These are phyloP conservation scores for Gallinago solitaria DNA, from an alignment of 2,797 vertebrate genomes.

Conservation along the genomic window DNA sequence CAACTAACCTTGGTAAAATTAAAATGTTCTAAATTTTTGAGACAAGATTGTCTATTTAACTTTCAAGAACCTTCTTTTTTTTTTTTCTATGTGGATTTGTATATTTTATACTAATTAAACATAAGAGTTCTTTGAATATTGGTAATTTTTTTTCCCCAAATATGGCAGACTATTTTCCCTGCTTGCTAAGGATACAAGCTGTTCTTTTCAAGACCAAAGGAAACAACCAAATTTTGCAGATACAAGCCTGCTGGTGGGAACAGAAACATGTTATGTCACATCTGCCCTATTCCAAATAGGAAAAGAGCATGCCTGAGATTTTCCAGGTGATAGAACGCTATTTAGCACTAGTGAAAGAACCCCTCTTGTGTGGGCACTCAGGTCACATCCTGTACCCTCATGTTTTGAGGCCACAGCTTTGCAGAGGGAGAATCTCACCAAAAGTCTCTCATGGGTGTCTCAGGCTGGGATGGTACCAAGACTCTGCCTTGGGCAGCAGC, in stretches of 20 bases:
- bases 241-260: background rate
- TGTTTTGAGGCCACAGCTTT: background rate
- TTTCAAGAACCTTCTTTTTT: background rate
- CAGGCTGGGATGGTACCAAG: background rate
- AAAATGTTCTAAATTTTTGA: background rate
- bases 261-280: background rate
- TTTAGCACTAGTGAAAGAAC: background rate
- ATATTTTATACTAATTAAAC: background rate
- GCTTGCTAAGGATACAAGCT: background rate
- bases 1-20: background rate
- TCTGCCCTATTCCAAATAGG: background rate
- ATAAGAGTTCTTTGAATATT: background rate
- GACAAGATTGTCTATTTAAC: background rate
- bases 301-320: background rate
- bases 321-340: background rate
- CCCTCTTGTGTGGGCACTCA: background rate
- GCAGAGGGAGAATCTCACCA: background rate
- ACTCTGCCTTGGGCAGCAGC: background rate
- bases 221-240: background rate
- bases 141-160: background rate
- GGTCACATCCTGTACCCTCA: background rate
- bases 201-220: background rate
- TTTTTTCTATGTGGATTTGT: background rate
- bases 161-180: background rate
- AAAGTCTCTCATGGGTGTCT: background rate